Base-by-base conservation (phyloP, 1,140 invertebrate genomes). In the Dendroctonus valens region DNA sequence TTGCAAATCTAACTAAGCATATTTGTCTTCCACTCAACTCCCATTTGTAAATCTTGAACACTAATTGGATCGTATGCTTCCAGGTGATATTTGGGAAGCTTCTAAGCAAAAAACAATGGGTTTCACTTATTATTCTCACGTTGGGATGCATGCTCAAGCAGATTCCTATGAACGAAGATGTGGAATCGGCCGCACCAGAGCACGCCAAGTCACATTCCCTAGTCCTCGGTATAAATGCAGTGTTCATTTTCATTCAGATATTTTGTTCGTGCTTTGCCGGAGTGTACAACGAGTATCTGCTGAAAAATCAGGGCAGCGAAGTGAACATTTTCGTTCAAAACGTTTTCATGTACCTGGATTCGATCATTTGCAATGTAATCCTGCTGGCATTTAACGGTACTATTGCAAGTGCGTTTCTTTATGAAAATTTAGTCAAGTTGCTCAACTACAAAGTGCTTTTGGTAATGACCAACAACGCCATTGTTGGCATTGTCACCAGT, bases 281-380 rank as follows among this genome's bases (percentile, higher is more conserved):
- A 12, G 96, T 97, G 8, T 98, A 97, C 78, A 98, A 97, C 79
- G 96, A 98, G 79, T 96, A 94, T 81, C 81, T 98, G 44, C 80
- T 98, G 0, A 98, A 98, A 83, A 87, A 86, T 39, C 87, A 89
- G 69, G 92, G 91, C 38, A 84, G 86, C 9, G 86, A 89, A 69
- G 87, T 96, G 0, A 89, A 96, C 77, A 91, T 98, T 69, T 94
- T 94, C 81, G 79, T 97, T 65, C 96, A 98, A 81, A 98, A 98
- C 81, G 85, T 95, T 1, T 98, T 95, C 75, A 96, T 98, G 93
- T 98, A 98, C 77, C 73, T 95, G 8, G 92, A 98, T 79, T 97
- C 94, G 38, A 95, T 97, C 70, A 72, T 97, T 11, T 96, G 93
- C 76, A 98, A 97, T 81, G 74, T 89, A 14, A 72, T 84, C 12